These are phyloP conservation scores for Ormyrus labotus DNA, from an alignment of 2,888 invertebrate species.

Conservation along the genomic window DNA sequence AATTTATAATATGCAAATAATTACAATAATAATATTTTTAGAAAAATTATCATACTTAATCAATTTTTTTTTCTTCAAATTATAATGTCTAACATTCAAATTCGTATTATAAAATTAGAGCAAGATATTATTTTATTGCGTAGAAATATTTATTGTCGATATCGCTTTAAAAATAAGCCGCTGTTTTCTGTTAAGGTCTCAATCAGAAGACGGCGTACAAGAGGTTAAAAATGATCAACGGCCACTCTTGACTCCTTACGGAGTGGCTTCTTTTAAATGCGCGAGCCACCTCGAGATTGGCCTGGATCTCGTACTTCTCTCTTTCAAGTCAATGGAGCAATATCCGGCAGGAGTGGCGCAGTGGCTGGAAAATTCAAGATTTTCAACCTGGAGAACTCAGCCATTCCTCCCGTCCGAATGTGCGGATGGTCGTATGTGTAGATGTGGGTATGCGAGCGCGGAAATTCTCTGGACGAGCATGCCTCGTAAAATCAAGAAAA, in stretches of 20 bases:
- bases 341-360: constrained; percentile 35
- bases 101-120: too few relatives aligned
- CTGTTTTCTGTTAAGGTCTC: too few relatives aligned
- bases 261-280: constrained; percentile 19
- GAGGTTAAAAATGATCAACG: constrained; percentile 31
- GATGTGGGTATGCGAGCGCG: neutral
- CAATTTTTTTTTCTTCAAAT: too few relatives aligned
- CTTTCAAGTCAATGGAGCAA: constrained; percentile 51
- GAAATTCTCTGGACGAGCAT: constrained; percentile 12
- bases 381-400: constrained; percentile 16
- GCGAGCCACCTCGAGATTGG: constrained; percentile 16
- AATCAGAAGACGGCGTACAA: neutral
- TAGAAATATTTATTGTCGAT: too few relatives aligned
- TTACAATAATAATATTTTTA: too few relatives aligned
- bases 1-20: too few relatives aligned
- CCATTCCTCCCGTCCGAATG: neutral
- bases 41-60: too few relatives aligned
- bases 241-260: neutral
- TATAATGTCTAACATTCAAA: too few relatives aligned
- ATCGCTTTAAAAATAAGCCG: too few relatives aligned
- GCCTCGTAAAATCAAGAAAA: constrained; percentile 28
- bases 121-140: too few relatives aligned
- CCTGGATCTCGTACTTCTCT: neutral
- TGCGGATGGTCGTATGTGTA: too few relatives aligned
- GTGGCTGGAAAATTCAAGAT: neutral